A percentile compares a stretch with the other conserved stretches of the same genome.
These are phyloP conservation scores for Yponomeuta sedellus DNA, from an alignment of 2,888 invertebrate species.

Conservation along the genomic window DNA sequence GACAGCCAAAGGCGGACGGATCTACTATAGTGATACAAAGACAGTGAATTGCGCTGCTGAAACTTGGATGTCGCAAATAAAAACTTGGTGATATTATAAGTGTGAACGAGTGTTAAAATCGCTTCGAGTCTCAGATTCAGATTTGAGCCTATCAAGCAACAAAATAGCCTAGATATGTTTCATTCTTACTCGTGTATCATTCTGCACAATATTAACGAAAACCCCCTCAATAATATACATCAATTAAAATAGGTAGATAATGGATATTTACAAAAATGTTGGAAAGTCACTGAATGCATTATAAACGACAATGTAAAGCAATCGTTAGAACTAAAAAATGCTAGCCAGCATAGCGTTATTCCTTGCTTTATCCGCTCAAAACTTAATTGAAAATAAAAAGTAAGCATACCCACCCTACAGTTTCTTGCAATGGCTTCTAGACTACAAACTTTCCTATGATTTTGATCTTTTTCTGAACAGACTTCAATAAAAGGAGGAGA, in stretches of 20 bases:
- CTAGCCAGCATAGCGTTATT: not conserved
- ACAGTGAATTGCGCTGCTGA: constrained; percentile 10
- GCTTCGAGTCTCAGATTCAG: not conserved
- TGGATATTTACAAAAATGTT: not conserved
- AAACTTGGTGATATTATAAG: not conserved
- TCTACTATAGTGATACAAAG: not conserved
- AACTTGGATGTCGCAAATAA: not conserved
- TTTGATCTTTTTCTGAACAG: not conserved
- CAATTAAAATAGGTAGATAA: not conserved
- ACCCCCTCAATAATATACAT: not conserved
- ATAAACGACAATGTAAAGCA: not conserved
- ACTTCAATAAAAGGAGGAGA: too few relatives aligned
- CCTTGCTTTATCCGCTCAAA: not conserved
- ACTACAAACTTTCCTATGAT: not conserved
- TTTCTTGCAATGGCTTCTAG: not conserved
- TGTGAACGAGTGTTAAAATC: not conserved
- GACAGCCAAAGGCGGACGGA: too few relatives aligned
- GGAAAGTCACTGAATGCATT: not conserved
- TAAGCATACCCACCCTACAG: not conserved
- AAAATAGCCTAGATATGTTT: not conserved
- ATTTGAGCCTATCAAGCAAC: not conserved
- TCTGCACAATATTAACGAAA: not conserved
- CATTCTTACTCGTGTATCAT: not conserved
- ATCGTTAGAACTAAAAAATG: not conserved
- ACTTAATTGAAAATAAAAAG: not conserved